Conservation (phyloP, 2,888 invertebrate species). For the Drosophila melanosoma region DNA sequence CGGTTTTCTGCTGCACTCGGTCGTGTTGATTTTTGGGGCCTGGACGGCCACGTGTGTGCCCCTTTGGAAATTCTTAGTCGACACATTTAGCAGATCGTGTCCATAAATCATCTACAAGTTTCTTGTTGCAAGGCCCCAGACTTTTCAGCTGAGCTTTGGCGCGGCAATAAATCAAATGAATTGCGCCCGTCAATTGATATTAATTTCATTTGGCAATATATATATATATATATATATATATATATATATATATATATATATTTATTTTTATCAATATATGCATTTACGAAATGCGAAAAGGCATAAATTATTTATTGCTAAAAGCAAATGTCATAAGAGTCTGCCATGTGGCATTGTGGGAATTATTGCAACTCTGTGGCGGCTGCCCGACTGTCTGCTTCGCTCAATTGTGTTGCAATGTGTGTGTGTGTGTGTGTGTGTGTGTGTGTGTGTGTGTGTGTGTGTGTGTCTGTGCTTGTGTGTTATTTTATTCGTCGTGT, state of each 20-base stretch:
- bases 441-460: constrained; percentile 31
- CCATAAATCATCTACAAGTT: constrained; percentile 58
- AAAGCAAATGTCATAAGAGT: constrained; percentile 77
- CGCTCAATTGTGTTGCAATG: constrained; percentile 57
- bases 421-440: constrained; percentile 17
- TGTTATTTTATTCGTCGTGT: constrained; percentile 57
- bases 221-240: constrained; percentile 8
- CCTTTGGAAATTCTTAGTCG: constrained; percentile 45
- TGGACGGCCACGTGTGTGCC: constrained; percentile 35
- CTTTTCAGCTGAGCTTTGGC: constrained; percentile 17
- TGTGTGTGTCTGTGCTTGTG: background rate
- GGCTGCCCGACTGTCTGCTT: constrained; percentile 20
- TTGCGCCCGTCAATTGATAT: constrained; percentile 65
- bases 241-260: constrained; percentile 18
- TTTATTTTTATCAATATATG: constrained; percentile 24
- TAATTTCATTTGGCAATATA: constrained; percentile 60
- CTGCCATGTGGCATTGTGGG: constrained; percentile 50
- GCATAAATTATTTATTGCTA: constrained; percentile 78
- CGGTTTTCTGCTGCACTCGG: background rate
- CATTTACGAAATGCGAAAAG: constrained; percentile 47
- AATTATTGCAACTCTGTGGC: constrained; percentile 28
- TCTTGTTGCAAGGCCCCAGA: constrained; percentile 18
- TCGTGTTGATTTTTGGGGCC: background rate
- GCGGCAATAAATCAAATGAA: constrained; percentile 64
- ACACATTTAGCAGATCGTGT: constrained; percentile 64